Base-by-base conservation (phyloP, 1,140 invertebrate species). In the Limonius californicus region DNA sequence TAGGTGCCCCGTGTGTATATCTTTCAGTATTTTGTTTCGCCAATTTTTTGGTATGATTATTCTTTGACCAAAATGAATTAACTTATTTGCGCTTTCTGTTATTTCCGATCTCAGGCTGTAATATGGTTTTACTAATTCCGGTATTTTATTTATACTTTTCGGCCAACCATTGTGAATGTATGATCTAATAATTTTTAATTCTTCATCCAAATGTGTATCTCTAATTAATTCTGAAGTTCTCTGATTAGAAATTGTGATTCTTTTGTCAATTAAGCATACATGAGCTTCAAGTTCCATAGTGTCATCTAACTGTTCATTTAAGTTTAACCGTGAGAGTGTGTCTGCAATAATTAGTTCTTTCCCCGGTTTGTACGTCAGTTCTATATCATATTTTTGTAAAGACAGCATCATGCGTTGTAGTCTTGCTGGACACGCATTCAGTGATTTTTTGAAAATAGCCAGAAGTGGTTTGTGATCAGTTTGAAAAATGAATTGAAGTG, bases 281-380 rank as follows among this genome's bases (percentile, higher is more conserved):
- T 67, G 65, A 30, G 30, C 61, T 12, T 65, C 55, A 4, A 63
- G 27, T n/a, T 60, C 58, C 1, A 55, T 7, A 16, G 20, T 58
- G 43, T 18, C 65, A 56, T 16, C 42, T 30, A 56, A 59, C 58
- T 55, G 30, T 20, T 65, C 14, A 2, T 20, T 42, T 19, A 59
- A 23, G 47, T 56, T 62, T 18, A 55, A 57, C 54, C 66, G 16
- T 15, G 76, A 70, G 59, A 74, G 68, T 39, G 71, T 71, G 73
- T 79, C 74, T 67, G 72, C 72, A 20, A 72, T 61, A 30, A 67
- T 39, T 64, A 79, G 72, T 21, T 71, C 12, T 61, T 71, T 70
- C 9, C 70, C 69, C 45, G 63, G 58, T 56, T 63, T 65, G 65
- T 69, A 72, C 23, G 63, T 42, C 30, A 74, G 23, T 6, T 42